A percentile compares a stretch with the other conserved stretches of the same genome.
phyloP scores from a whole-genome alignment of 1,140 invertebrate genomes.

The Myzus persicae region DNA sequence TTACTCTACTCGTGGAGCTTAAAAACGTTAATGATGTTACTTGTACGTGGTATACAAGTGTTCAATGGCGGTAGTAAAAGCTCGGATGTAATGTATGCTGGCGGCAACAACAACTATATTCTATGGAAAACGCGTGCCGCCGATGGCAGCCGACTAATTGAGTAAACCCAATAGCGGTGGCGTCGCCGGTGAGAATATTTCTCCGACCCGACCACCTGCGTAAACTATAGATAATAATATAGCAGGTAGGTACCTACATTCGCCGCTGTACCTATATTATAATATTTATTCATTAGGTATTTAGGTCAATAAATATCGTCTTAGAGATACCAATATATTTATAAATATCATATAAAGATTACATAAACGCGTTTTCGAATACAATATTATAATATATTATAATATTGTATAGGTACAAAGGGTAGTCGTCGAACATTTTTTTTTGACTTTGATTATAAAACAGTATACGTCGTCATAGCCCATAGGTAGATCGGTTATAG shows the following conservation, averaged over 20 bases:
- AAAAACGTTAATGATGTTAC: constrained; percentile 15
- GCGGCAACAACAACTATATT: not conserved
- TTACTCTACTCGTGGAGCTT: not conserved
- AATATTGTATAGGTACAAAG: too few species aligned
- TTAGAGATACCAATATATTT: not conserved
- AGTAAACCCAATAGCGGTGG: not conserved
- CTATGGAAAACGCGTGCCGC: constrained; percentile 12
- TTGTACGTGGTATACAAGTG: not conserved
- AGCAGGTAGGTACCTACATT: not conserved
- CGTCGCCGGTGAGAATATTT: not conserved
- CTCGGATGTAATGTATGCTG: not conserved
- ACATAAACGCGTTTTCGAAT: not conserved
- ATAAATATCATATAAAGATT: not conserved
- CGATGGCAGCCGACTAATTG: not conserved
- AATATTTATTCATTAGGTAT: not conserved
- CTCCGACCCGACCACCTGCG: not conserved
- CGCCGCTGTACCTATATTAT: not conserved
- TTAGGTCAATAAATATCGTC: not conserved
- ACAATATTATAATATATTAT: not conserved
- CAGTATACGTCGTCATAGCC: too few species aligned
- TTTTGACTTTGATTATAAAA: not conserved
- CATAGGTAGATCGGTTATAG: too few species aligned
- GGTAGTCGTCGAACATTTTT: not conserved
- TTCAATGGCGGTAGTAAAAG: not conserved
- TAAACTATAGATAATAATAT: not conserved